These are phyloP conservation scores for Hypsibius dujardini DNA, from an alignment of 1,140 invertebrate species.

Conservation along the genomic window DNA sequence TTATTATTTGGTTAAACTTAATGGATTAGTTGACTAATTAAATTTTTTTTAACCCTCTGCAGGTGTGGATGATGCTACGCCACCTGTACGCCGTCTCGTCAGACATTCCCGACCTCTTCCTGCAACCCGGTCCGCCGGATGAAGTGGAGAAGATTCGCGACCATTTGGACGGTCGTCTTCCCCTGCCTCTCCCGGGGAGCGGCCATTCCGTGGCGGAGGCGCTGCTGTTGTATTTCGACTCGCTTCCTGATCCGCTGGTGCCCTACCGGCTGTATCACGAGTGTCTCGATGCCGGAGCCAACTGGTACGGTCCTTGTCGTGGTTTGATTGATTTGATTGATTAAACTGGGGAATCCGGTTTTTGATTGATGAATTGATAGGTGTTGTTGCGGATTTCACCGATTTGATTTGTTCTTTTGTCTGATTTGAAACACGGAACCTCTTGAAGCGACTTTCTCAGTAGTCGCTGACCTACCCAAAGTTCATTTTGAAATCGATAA, in stretches of 20 bases:
- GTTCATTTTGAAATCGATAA: too few relatives aligned
- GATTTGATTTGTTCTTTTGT: too few relatives aligned
- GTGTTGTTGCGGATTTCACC: too few relatives aligned
- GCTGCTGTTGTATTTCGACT: conserved; percentile 68
- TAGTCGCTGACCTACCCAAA: too few relatives aligned
- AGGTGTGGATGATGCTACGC: conserved; percentile 63
- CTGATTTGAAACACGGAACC: too few relatives aligned
- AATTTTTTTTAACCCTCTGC: too few relatives aligned
- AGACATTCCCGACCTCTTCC: conserved; percentile 49
- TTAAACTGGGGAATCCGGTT: too few relatives aligned
- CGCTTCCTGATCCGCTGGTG: conserved; percentile 71
- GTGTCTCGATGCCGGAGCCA: conserved; percentile 55
- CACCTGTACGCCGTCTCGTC: conserved; percentile 49
- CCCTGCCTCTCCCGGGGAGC: conserved; percentile 52
- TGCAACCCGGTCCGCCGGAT: conserved; percentile 51
- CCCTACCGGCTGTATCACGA: conserved; percentile 61
- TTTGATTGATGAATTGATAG: too few relatives aligned
- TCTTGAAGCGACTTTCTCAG: too few relatives aligned
- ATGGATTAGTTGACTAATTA: too few relatives aligned
- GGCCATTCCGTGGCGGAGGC: conserved; percentile 80
- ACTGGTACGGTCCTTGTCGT: conserved; percentile 32
- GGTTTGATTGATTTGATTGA: too few relatives aligned
- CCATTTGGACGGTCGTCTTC: conserved; percentile 59
- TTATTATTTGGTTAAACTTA: too few relatives aligned
- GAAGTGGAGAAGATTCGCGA: conserved; percentile 68